A percentile compares a stretch with the other conserved stretches of the same genome.
Evolutionary conservation across 2,797 vertebrate species (phyloP).

Genomic region (Carduelis carduelis): DNA sequence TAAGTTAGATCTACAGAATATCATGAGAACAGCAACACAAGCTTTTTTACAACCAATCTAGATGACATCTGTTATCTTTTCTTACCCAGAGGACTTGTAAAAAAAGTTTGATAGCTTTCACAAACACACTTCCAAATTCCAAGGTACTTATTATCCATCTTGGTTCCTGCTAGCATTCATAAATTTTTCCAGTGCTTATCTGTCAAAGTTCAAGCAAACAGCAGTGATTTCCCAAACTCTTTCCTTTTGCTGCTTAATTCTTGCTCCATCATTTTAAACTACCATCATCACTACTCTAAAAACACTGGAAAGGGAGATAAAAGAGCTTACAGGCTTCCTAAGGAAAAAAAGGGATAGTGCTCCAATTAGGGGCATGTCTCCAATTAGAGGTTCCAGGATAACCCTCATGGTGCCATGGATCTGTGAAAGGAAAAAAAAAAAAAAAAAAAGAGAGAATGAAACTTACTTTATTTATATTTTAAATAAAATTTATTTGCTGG

Average conservation of each 20-base stretch:
- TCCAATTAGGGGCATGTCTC: slow-evolving; percentile 94
- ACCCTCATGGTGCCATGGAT: slow-evolving; percentile 91
- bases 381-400: slow-evolving; percentile 93
- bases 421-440: slow-evolving; percentile 66
- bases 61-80: not conserved
- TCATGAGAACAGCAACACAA: not conserved
- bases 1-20: not conserved
- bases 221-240: not conserved
- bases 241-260: not conserved
- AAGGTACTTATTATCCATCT: not conserved
- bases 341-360: slow-evolving; percentile 93
- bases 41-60: not conserved
- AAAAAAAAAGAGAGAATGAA: not conserved
- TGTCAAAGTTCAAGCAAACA: not conserved
- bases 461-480: not conserved
- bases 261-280: not conserved
- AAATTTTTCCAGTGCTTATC: not conserved
- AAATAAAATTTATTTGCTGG: not conserved
- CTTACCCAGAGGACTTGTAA: not conserved
- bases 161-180: not conserved
- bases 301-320: not conserved
- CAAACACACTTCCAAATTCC: not conserved
- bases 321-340: slow-evolving; percentile 89
- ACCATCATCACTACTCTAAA: not conserved
- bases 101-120: not conserved